Evolutionary conservation across 1,140 invertebrate species (phyloP).

Genomic region (Amphibalanus amphitrite): DNA sequence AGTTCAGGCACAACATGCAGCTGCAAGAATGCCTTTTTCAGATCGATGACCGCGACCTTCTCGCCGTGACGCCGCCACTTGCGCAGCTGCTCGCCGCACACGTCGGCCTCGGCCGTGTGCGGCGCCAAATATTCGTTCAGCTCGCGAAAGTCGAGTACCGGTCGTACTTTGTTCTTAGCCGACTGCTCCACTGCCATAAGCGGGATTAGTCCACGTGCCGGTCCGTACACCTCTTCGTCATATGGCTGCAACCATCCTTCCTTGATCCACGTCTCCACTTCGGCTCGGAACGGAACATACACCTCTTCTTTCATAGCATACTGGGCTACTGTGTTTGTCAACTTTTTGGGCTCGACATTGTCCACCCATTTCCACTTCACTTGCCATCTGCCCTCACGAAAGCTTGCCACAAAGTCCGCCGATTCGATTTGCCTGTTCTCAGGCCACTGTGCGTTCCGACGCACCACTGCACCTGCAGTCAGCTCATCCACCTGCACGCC

Average conservation of each 20-base stretch:
- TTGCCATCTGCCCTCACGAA: not conserved
- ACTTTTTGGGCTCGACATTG: no score
- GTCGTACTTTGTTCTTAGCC: slow-evolving; percentile 6
- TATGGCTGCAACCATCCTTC: slow-evolving; percentile 8
- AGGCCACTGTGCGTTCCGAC: no score
- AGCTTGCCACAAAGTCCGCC: not conserved
- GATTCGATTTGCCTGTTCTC: not conserved
- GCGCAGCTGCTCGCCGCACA: slow-evolving; percentile 6
- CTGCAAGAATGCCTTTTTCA: slow-evolving; percentile 6
- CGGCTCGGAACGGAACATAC: not conserved
- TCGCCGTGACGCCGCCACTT: slow-evolving; percentile 3
- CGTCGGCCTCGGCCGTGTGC: slow-evolving; percentile 5
- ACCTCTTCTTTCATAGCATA: not conserved
- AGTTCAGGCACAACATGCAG: not conserved
- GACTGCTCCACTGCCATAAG: slow-evolving; percentile 8
- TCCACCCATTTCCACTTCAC: not conserved
- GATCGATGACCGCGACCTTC: not conserved
- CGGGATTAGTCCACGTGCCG: slow-evolving; percentile 5
- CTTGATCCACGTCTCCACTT: slow-evolving; percentile 2
- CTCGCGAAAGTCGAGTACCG: slow-evolving; percentile 3
- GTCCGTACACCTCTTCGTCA: slow-evolving; percentile 3
- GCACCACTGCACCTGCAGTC: no score
- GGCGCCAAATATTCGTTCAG: not conserved
- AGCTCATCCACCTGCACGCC: not conserved
- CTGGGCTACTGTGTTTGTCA: not conserved